phyloP scores from a whole-genome alignment of 2,797 vertebrate species.

The Myotis daubentonii region DNA sequence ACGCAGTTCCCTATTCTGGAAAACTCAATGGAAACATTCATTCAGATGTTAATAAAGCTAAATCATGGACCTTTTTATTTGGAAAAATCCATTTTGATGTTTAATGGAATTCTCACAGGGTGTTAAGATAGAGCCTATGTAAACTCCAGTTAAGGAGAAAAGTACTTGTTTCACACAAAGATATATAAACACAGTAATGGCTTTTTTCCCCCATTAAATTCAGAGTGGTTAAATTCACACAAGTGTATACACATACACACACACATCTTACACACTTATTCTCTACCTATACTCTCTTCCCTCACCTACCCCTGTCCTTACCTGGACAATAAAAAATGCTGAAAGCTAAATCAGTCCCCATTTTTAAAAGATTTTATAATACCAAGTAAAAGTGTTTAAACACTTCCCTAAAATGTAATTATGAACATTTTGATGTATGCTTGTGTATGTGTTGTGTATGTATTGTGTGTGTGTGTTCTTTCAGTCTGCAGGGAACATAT shows the following conservation, averaged over 20 bases:
- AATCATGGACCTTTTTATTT: conserved; percentile 53
- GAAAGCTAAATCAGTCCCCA: conserved; percentile 6
- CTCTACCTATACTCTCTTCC: neutral
- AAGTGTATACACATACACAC: neutral
- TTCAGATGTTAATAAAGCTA: conserved; percentile 65
- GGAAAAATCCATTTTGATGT: conserved; percentile 67
- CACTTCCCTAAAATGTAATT: conserved; percentile 6
- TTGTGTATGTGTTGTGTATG: neutral
- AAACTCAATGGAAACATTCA: conserved; percentile 56
- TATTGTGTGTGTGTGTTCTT: neutral
- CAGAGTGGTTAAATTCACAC: neutral
- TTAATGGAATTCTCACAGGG: conserved; percentile 59
- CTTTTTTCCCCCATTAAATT: conserved; percentile 45
- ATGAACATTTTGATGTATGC: neutral
- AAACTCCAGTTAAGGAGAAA: neutral
- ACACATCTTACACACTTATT: neutral
- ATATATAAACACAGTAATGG: conserved; percentile 30
- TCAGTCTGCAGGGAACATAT: neutral
- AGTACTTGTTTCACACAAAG: conserved; percentile 40
- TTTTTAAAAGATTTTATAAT: conserved; percentile 1
- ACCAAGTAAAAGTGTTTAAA: conserved; percentile 25
- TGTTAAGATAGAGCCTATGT: conserved; percentile 43
- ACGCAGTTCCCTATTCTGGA: conserved; percentile 52
- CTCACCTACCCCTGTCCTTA: neutral
- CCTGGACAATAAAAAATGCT: neutral